A percentile compares a stretch with the other conserved stretches of the same genome.
Evolutionary conservation across 2,113 vertebrate species (phyloP).

Genomic region (Numida meleagris): DNA sequence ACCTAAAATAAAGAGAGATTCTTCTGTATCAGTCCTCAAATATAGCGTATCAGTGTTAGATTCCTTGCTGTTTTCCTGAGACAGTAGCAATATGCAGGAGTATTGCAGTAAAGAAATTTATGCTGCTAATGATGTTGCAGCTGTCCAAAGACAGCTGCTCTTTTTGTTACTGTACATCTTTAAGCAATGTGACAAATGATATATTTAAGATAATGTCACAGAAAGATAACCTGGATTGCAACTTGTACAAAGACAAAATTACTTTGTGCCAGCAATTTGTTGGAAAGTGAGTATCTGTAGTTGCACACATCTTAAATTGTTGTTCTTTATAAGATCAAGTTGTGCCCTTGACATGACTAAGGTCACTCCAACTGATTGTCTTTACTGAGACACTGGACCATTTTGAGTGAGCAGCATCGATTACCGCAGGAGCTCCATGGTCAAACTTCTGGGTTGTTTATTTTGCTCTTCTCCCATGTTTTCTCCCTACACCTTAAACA

Average conservation of each 20-base stretch:
- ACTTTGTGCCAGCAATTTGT: neutral
- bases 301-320: neutral
- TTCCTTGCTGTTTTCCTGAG: neutral
- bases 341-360: neutral
- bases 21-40: neutral
- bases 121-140: neutral
- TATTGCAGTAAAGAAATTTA: neutral
- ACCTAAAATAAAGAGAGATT: neutral
- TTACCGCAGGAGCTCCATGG: neutral
- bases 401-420: neutral
- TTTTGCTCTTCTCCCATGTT: neutral
- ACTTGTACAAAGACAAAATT: neutral
- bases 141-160: conserved; percentile 20
- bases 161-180: neutral
- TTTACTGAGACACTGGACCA: neutral
- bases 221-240: neutral
- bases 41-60: neutral
- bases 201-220: neutral
- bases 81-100: neutral
- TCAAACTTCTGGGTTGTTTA: neutral
- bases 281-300: neutral
- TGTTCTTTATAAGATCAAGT: neutral
- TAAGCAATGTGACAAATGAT: neutral
- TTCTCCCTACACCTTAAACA: neutral
- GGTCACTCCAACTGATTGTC: neutral